These are phyloP conservation scores for Hyla sarda DNA, from an alignment of 2,113 vertebrate genomes.

Conservation along the genomic window DNA sequence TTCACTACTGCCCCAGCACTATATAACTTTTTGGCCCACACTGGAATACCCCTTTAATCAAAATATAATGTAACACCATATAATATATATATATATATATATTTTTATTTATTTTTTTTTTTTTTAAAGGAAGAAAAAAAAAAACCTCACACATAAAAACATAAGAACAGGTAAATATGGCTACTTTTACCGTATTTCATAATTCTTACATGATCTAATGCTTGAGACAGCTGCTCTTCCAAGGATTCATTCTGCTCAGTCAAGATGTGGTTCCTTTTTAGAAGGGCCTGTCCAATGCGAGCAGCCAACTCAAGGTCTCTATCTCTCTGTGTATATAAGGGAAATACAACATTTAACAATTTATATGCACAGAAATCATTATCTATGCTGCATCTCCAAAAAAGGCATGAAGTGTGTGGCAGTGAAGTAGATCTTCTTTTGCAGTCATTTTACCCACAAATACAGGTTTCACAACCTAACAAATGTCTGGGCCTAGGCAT, in stretches of 20 bases:
- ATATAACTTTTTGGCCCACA: no score
- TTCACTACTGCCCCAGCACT: no score
- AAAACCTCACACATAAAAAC: no score
- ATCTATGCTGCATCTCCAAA: neutral
- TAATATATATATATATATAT: no score
- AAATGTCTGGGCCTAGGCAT: no score
- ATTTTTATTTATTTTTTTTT: no score
- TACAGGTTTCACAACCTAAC: no score
- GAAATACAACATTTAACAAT: neutral
- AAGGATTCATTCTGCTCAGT: conserved; percentile 90
- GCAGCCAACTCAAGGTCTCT: conserved; percentile 95
- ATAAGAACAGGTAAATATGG: no score
- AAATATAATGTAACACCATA: no score
- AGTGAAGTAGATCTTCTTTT: neutral
- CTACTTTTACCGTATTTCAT: no score
- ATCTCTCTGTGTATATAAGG: conserved; percentile 83
- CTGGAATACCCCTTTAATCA: no score
- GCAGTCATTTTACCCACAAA: neutral
- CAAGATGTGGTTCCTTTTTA: conserved; percentile 90
- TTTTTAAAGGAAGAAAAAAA: no score
- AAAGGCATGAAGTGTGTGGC: neutral
- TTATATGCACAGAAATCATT: neutral
- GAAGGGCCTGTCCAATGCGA: conserved; percentile 93
- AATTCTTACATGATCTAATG: conserved; percentile 87
- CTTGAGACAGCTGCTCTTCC: conserved; percentile 91